Base-by-base conservation (phyloP, 2,797 vertebrate species). In the Malacoctenus gilli region DNA sequence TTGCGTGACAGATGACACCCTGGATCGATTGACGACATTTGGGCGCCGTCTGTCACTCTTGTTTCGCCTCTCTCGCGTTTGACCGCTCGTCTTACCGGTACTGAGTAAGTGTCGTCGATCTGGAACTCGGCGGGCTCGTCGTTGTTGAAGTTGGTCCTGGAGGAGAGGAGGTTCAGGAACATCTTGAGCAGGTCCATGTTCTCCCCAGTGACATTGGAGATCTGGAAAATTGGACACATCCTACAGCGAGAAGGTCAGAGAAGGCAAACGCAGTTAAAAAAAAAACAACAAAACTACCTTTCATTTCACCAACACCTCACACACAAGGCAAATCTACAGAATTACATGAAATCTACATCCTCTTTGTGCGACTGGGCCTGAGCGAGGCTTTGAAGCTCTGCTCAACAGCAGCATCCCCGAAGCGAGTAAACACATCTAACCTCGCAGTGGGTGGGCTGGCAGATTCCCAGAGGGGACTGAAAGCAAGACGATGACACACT, bases 141-240 rank as follows among this genome's bases (percentile, higher is more conserved):
- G 42, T 97, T 94, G 72, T 89, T 93, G 77, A 93, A 98, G 72
- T 93, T 95, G 52, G 95, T 96, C 62, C 96, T 91, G 6, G 96
- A 95, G 13, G 96, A 97, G 8, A 99, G 92, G 25, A 99, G 93
- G 86, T 99, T 99, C 73, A 99, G 91, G 83, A 98, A 99, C 95
- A 97, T 98, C 91, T 99, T 99, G 42, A 99, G 87, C 68, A 99
- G 91, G 39, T 97, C 96, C 66, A 99, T 91, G 87, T 99, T 98
- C 87, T 99, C 96, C 3, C 96, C 97, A 0, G 95, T 95, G 51
- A 99, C 96, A 4, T 99, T 99, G 31, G 96, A 98, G 83, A 99
- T 97, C 89, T 99, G 97, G 91, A 99, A 99, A 77, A 99, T 98
- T 0, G 97, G 97, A 73, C 97, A 98, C 95, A 99, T 95, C 90